Conservation (phyloP, 2,113 vertebrate species). For the Lophotis ruficrista region DNA sequence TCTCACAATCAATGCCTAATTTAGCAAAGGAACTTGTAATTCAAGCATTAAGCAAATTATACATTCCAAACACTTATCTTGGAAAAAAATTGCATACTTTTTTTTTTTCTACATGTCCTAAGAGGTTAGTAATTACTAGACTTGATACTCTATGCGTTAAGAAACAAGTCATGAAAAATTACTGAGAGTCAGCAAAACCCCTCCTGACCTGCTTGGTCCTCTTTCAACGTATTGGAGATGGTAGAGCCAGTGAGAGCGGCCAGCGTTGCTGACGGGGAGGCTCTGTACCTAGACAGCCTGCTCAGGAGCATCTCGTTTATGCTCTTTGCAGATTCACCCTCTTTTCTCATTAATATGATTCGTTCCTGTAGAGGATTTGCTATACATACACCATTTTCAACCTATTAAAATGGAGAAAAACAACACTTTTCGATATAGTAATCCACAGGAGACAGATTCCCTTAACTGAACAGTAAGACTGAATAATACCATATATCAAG, state of each 20-base stretch:
- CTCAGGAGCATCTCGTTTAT: conserved; percentile 98
- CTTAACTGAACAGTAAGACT: neutral
- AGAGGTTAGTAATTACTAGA: neutral
- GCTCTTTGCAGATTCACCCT: conserved; percentile 98
- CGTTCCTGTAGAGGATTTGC: conserved; percentile 91
- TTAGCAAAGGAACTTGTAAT: neutral
- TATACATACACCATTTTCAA: conserved; percentile 85
- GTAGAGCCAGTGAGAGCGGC: conserved; percentile 96
- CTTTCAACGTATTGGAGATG: conserved; percentile 96
- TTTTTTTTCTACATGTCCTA: neutral
- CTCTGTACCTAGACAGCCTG: conserved; percentile 93
- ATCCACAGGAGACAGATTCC: accelerated
- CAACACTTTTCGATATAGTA: neutral
- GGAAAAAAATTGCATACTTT: accelerated
- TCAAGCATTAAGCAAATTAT: neutral
- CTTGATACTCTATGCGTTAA: neutral
- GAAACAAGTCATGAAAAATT: neutral
- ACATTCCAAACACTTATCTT: neutral
- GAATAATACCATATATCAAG: neutral
- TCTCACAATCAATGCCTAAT: neutral
- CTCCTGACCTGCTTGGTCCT: conserved; percentile 92
- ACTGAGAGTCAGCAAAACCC: neutral
- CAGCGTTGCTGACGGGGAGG: conserved; percentile 93
- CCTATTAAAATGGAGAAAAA: conserved; percentile 68
- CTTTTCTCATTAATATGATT: conserved; percentile 93